phyloP scores from a whole-genome alignment of 1,140 invertebrate species.

The Popillia japonica region DNA sequence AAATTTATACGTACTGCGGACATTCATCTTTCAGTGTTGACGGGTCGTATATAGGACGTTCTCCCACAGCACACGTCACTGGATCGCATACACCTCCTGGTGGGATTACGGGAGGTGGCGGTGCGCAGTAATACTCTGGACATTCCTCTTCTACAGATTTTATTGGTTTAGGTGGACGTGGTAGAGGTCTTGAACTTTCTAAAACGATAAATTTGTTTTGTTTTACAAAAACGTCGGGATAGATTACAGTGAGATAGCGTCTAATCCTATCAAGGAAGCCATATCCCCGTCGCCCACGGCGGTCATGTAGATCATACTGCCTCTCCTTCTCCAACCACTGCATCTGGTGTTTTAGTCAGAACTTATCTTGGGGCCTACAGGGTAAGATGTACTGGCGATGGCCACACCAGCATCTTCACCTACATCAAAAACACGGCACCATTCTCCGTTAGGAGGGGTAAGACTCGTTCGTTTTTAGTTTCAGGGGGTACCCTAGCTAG shows the following conservation, averaged over 20 bases:
- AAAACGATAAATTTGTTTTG: no score
- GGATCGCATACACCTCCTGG: conserved; percentile 57
- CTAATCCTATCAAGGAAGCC: not conserved
- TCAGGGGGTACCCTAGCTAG: no score
- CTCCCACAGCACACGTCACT: conserved; percentile 67
- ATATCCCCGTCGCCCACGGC: not conserved
- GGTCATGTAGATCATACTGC: no score
- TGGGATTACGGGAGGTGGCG: conserved; percentile 56
- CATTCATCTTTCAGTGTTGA: not conserved
- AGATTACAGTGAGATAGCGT: not conserved
- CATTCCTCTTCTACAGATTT: conserved; percentile 54
- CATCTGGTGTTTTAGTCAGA: no score
- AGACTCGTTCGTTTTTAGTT: no score
- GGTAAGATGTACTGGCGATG: no score
- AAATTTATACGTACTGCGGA: conserved; percentile 1
- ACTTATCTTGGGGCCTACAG: no score
- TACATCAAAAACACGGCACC: no score
- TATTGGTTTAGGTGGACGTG: not conserved
- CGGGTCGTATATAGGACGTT: conserved; percentile 55
- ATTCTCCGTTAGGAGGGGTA: no score
- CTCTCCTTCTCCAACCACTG: no score
- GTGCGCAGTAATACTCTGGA: conserved; percentile 65
- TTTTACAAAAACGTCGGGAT: not conserved
- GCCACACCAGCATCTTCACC: no score
- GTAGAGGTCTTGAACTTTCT: no score